phyloP scores from a whole-genome alignment of 2,888 invertebrate species.

The Epirrhoe tristata region DNA sequence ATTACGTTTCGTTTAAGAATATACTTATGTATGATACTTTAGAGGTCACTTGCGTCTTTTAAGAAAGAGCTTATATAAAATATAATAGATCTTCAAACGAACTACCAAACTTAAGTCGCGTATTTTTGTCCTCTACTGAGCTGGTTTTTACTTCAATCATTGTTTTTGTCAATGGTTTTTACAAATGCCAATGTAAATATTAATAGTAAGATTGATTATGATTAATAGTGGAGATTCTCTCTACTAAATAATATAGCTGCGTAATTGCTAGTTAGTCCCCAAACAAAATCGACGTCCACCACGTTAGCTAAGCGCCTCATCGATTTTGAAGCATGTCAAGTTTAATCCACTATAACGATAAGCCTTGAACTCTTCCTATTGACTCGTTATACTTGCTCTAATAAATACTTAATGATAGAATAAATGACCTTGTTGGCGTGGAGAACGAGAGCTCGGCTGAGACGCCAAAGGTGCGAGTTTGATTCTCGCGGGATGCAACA shows the following conservation, averaged over 20 bases:
- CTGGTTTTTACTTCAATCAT: background rate
- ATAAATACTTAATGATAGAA: background rate
- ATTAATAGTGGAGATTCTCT: background rate
- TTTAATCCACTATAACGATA: slow-evolving; percentile 14
- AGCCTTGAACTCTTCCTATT: background rate
- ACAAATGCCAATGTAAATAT: background rate
- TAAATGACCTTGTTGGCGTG: too few relatives aligned
- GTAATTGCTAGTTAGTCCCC: background rate
- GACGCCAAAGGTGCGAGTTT: too few relatives aligned
- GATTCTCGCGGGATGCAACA: too few relatives aligned
- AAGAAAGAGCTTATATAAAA: slow-evolving; percentile 23
- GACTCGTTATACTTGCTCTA: background rate
- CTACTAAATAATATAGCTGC: background rate
- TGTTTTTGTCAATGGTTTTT: background rate
- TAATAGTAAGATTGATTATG: too few relatives aligned
- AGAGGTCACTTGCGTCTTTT: slow-evolving; percentile 21
- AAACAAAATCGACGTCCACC: too few relatives aligned
- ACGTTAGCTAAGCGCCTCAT: slow-evolving; percentile 3
- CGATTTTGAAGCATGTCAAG: slow-evolving; percentile 32
- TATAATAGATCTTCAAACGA: slow-evolving; percentile 11
- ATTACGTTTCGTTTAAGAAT: background rate
- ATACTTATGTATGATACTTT: slow-evolving; percentile 1
- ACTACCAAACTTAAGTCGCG: background rate
- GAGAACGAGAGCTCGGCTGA: too few relatives aligned
- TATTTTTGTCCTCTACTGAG: slow-evolving; percentile 15